phyloP scores from a whole-genome alignment of 30 jellyfish, hydroid and myxozoan genomes.

The Turritopsis dohrnii region DNA sequence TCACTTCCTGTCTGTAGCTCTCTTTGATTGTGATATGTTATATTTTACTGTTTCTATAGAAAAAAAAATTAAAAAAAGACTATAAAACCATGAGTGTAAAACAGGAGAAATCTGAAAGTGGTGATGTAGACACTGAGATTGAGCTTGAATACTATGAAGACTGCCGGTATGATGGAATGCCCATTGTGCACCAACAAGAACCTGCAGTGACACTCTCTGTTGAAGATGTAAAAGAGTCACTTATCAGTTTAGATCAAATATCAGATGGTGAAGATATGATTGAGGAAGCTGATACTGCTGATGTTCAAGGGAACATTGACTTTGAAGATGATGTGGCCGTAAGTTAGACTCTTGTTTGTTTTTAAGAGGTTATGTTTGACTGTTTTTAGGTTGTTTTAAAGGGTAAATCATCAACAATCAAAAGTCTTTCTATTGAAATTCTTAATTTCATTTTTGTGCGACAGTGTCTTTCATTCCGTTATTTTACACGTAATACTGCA shows the following conservation, averaged over 20 bases:
- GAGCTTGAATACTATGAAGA: constrained; percentile 5
- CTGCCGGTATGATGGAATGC: background rate
- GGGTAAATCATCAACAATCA: no score
- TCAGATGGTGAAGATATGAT: background rate
- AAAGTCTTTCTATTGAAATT: no score
- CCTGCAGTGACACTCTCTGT: background rate
- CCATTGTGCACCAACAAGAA: background rate
- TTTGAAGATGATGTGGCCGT: background rate
- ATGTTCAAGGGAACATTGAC: background rate
- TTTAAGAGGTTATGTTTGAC: background rate
- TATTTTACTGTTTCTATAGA: background rate
- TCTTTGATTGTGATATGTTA: no score
- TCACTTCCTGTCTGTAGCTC: no score
- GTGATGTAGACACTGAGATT: constrained; percentile 3
- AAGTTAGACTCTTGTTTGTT: background rate
- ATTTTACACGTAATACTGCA: no score
- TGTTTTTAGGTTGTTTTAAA: no score
- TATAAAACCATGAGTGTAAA: background rate
- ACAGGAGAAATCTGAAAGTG: background rate
- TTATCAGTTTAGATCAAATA: background rate
- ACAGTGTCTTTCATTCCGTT: no score
- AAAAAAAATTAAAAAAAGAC: background rate
- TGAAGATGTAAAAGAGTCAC: background rate
- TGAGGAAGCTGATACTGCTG: background rate
- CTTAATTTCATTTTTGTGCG: no score